These are phyloP conservation scores for Oryzias curvinotus DNA, from an alignment of 2,113 vertebrate genomes.

Conservation along the genomic window DNA sequence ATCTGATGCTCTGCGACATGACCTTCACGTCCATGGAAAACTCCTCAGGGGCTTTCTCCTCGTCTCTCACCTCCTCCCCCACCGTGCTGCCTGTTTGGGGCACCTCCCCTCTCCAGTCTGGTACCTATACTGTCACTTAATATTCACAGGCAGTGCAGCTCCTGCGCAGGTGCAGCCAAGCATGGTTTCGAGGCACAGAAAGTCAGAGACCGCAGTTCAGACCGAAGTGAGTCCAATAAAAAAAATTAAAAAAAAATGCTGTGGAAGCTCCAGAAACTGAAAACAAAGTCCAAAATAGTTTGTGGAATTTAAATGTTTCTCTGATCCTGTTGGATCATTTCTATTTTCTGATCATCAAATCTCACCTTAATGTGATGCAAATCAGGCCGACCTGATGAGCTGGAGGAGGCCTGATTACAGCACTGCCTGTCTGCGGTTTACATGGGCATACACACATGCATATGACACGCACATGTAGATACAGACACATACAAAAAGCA, in stretches of 20 bases:
- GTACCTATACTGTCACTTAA: slow-evolving; percentile 52
- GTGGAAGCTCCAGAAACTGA: no score
- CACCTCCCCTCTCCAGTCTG: slow-evolving; percentile 32
- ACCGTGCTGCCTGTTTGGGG: slow-evolving; percentile 29
- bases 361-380: slow-evolving; percentile 22
- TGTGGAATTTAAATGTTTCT: not conserved
- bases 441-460: no score
- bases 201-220: slow-evolving; percentile 1
- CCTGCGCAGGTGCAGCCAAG: slow-evolving; percentile 42
- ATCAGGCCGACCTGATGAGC: slow-evolving; percentile 9
- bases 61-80: slow-evolving; percentile 26
- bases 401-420: not conserved
- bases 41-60: slow-evolving; percentile 39
- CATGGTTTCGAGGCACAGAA: slow-evolving; percentile 16
- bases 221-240: not conserved
- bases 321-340: not conserved
- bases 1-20: slow-evolving; percentile 73
- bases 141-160: slow-evolving; percentile 28
- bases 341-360: not conserved
- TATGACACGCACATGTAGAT: no score
- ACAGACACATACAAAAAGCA: no score
- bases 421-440: no score
- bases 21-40: slow-evolving; percentile 64
- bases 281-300: no score
- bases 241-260: no score